Evolutionary conservation across 2,888 invertebrate species (phyloP), one percentile per base, ranked within the genome.

Genomic region (Amorpha juglandis): DNA sequence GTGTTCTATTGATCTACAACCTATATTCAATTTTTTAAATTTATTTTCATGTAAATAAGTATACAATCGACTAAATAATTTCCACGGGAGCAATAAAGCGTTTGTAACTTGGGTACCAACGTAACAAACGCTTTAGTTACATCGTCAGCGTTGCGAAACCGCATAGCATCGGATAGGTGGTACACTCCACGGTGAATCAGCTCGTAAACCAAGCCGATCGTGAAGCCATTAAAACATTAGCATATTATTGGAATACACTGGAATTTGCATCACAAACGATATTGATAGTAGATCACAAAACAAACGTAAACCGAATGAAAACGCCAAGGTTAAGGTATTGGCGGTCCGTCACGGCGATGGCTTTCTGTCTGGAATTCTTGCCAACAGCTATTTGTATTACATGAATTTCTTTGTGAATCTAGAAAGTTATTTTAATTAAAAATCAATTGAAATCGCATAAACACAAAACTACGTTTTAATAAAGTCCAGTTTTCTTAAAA

Each of bases 211-310:
- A 69, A 71, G 64, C 68, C 70, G 73, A 74, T 75, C 77, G 78
- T 70, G 69, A 75, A 77, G 74, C 73, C 70, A 71, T 75, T 74
- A 78, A 79, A 77, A 78, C 77, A 88, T 88, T 89, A 82, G 83
- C 89, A 90, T 89, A 82, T 88, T 88, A 89, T 89, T 87, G 84
- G 80, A 84, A 84, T 82, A 83, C 74, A 82, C 77, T 78, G 71
- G 51, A 76, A 87, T 90, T 88, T 87, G 80, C 90, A 89, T 89
- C 72, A 81, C 88, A 90, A 89, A 89, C 82, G 87, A 81, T 77
- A 80, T 81, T 78, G 81, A 80, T 79, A 77, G 74, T 73, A 74
- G 75, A 82, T 80, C 76, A 74, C 74, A 75, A 75, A 74, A 80
- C 76, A 81, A 81, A 80, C 76, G 74, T 71, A 74, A 74, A 70